phyloP scores from a whole-genome alignment of 2,797 vertebrate genomes.

The Fistularia commersonii region DNA sequence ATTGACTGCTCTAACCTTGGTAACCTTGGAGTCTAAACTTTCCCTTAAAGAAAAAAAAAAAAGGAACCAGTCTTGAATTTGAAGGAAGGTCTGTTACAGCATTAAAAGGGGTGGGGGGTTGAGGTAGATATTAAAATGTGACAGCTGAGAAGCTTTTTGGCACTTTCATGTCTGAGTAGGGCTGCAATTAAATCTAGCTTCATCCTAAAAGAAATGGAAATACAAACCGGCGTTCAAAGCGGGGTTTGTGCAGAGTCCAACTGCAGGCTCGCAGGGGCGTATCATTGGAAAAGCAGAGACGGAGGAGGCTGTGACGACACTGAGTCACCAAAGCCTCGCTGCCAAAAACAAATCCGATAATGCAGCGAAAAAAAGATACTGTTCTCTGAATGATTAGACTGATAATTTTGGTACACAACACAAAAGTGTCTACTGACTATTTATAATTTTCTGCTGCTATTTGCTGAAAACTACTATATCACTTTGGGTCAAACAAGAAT shows the following conservation, averaged over 20 bases:
- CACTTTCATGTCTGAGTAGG: constrained; percentile 47
- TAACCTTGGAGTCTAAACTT: constrained; percentile 25
- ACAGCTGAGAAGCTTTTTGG: constrained; percentile 54
- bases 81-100: constrained; percentile 24
- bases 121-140: constrained; percentile 54
- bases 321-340: constrained; percentile 7
- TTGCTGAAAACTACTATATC: no score
- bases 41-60: constrained; percentile 15
- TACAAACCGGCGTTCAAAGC: constrained; percentile 34
- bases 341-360: neutral
- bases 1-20: no score
- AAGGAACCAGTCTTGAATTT: constrained; percentile 16
- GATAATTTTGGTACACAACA: no score
- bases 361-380: no score
- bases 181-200: constrained; percentile 48
- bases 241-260: constrained; percentile 32
- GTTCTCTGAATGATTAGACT: no score
- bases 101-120: constrained; percentile 28
- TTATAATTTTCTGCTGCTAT: no score
- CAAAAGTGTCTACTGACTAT: no score
- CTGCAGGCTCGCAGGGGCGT: neutral
- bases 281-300: neutral
- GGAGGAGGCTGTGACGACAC: neutral
- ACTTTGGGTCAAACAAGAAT: no score
- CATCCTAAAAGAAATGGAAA: constrained; percentile 35